Evolutionary conservation across 1,140 invertebrate species (phyloP).

Genomic region (Ceratina calcarata): DNA sequence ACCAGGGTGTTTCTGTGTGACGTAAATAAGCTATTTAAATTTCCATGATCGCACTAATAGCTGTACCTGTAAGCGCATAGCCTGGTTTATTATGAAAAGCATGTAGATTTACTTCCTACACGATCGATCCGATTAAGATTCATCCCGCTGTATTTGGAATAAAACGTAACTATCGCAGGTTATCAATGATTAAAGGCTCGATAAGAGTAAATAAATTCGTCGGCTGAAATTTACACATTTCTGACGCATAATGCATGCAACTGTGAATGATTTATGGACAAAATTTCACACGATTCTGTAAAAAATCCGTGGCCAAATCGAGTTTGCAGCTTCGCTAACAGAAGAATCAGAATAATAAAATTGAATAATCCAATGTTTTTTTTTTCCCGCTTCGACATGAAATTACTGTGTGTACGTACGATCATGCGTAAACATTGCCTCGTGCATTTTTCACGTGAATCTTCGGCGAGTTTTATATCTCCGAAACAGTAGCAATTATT

Average conservation of each 20-base stretch:
- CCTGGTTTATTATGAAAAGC: neutral
- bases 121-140: neutral
- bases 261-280: neutral
- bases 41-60: neutral
- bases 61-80: neutral
- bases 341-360: neutral
- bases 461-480: constrained; percentile 4
- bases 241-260: no score
- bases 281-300: neutral
- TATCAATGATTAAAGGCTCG: no score
- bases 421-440: neutral
- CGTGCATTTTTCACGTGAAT: neutral
- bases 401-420: neutral
- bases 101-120: neutral
- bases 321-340: neutral
- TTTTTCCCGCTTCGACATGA: no score
- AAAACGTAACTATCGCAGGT: neutral
- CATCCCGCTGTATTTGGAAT: neutral
- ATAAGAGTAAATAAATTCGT: neutral
- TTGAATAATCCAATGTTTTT: neutral
- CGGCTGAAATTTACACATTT: neutral
- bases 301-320: neutral
- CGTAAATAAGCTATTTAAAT: constrained; percentile 22
- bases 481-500: constrained; percentile 38
- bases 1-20: neutral